phyloP scores from a whole-genome alignment of 1,140 invertebrate genomes.

The Euura lappo region DNA sequence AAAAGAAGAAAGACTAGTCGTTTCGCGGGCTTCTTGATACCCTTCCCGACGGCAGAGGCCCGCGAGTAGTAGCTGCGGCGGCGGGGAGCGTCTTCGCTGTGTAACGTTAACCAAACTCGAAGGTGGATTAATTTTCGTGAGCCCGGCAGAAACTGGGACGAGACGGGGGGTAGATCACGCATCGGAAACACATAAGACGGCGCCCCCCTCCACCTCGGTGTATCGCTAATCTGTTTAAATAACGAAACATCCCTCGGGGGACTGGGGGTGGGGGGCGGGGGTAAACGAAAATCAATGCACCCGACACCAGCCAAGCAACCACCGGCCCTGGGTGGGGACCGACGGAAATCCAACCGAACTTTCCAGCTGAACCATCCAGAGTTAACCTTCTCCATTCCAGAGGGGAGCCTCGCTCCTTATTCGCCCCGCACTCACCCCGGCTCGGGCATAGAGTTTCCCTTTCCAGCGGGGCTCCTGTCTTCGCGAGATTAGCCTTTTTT shows the following conservation, averaged over 20 bases:
- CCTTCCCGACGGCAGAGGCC: neutral
- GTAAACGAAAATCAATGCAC: constrained; percentile 20
- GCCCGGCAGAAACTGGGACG: constrained; percentile 9
- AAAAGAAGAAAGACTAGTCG: no score
- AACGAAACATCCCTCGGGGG: constrained; percentile 4
- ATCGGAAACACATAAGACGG: constrained; percentile 6
- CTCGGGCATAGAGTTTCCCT: neutral
- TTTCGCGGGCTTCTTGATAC: neutral
- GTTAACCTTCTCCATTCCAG: neutral
- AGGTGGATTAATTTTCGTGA: constrained; percentile 46
- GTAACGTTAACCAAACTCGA: constrained; percentile 23
- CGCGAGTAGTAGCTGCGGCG: neutral
- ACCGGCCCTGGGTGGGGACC: neutral
- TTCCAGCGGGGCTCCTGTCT: constrained; percentile 8
- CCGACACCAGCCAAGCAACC: constrained; percentile 10
- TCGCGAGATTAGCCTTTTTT: constrained; percentile 14
- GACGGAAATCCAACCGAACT: neutral
- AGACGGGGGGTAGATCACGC: neutral
- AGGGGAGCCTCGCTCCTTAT: neutral
- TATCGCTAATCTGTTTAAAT: constrained; percentile 7
- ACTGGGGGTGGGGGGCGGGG: neutral
- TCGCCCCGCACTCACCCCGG: neutral
- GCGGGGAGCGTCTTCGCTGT: neutral
- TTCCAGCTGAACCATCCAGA: neutral
- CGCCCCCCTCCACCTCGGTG: neutral